Evolutionary conservation across 1,140 invertebrate genomes (phyloP), one percentile per base, ranked within the genome.

Genomic region (Heliconius melpomene): DNA sequence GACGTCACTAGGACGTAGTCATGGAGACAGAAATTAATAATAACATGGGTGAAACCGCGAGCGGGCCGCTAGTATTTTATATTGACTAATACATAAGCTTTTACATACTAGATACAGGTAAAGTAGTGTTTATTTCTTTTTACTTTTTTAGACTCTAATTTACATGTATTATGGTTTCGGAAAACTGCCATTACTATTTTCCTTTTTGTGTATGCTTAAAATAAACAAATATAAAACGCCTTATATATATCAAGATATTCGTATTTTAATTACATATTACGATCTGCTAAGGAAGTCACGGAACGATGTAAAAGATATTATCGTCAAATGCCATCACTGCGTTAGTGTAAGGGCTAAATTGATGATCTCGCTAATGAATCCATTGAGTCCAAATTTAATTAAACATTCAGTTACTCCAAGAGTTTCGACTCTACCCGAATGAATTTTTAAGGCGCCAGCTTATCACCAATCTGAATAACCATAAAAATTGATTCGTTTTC

Each of bases 401-500:
- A 72, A 72, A 38, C 7, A 72, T 72, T 72, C 57, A 60, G n/a
- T 60, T 60, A 60, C 57, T 66, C 57, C 20, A 66, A 66, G 57
- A 66, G 57, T 29, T 66, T 66, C 23, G 11, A 66, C 57, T 66
- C 23, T 29, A 11, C 57, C 57, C 57, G 23, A n/a, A 66, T 26
- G 57, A 66, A 66, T 66, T 13, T 66, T 66, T 66, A 66, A 66
- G 57, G 23, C 23, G 57, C 23, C 5, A 66, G 80, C 86, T 88
- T 89, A 90, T 88, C 88, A 82, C 77, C 52, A 83, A 84, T 79
- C 72, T 77, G 46, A 76, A 57, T 36, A 86, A 70, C 84, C 82
- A 85, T 90, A 89, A 88, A 90, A 89, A 88, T 88, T 90, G 84
- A 88, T 89, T 87, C 87, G 86, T 78, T 84, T 80, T 84, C 84